phyloP scores from a whole-genome alignment of 92 coral and sea anemone species.

The Plumapathes pennacea region DNA sequence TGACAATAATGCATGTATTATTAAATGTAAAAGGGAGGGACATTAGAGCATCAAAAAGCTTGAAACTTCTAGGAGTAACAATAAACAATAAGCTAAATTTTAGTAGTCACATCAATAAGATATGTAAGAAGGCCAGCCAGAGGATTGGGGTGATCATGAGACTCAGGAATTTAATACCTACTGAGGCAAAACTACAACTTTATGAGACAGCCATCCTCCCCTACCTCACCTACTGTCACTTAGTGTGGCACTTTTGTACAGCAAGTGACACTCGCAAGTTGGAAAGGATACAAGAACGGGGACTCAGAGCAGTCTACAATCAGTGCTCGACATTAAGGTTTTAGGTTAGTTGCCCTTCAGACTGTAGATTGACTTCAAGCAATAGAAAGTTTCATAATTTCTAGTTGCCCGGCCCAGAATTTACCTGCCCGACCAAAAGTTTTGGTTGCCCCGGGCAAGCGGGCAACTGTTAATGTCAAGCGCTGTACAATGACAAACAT shows the following conservation, averaged over 20 bases:
- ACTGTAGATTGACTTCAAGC: too few species aligned
- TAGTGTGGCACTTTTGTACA: conserved; percentile 28
- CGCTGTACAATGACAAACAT: neutral
- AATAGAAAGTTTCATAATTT: too few species aligned
- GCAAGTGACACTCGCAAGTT: conserved; percentile 32
- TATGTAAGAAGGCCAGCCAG: conserved; percentile 20
- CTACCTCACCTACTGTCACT: conserved; percentile 14
- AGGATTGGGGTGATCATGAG: conserved; percentile 27
- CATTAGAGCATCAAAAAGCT: neutral
- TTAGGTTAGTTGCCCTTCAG: too few species aligned
- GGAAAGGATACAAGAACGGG: conserved; percentile 33
- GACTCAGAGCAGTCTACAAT: conserved; percentile 25
- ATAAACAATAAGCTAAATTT: conserved; percentile 24
- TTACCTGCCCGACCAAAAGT: too few species aligned
- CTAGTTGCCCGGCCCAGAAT: too few species aligned
- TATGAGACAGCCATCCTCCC: conserved; percentile 30
- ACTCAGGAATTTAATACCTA: conserved; percentile 24
- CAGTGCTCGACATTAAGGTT: too few species aligned
- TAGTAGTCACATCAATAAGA: neutral
- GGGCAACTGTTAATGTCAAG: too few species aligned
- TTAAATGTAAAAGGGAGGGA: conserved; percentile 4
- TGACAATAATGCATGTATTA: too few species aligned
- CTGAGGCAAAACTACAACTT: conserved; percentile 8
- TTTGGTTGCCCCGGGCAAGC: too few species aligned
- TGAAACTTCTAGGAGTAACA: conserved; percentile 12